phyloP scores from a whole-genome alignment of 2,113 vertebrate genomes.

The Bufo gargarizans region DNA sequence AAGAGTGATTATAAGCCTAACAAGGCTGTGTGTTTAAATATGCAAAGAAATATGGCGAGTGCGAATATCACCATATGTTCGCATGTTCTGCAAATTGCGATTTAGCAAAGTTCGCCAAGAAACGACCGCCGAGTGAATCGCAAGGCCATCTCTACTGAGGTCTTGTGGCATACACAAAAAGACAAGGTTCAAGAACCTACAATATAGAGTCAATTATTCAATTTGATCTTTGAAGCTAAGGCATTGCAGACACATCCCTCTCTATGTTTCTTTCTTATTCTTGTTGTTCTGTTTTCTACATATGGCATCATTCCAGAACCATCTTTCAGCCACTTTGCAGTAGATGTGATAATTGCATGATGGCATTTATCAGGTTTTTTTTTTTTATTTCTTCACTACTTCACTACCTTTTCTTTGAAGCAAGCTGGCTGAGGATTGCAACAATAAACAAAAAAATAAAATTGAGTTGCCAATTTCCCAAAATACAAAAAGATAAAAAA shows the following conservation, averaged over 20 bases:
- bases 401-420: slow-evolving; percentile 71
- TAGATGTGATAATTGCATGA: slow-evolving; percentile 71
- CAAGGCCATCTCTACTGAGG: background rate
- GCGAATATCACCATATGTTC: too few relatives aligned
- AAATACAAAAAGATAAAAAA: slow-evolving; percentile 67
- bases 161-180: background rate
- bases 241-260: background rate
- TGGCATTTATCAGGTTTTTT: slow-evolving; percentile 66
- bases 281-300: slow-evolving; percentile 37
- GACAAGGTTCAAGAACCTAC: too few relatives aligned
- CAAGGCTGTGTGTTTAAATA: too few relatives aligned
- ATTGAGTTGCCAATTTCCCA: slow-evolving; percentile 57
- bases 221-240: background rate
- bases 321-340: slow-evolving; percentile 59
- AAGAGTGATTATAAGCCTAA: too few relatives aligned
- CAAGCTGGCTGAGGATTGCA: slow-evolving; percentile 61
- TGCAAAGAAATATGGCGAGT: too few relatives aligned
- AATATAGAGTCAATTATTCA: background rate
- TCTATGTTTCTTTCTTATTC: slow-evolving; percentile 41
- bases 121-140: too few relatives aligned
- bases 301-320: slow-evolving; percentile 65
- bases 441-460: slow-evolving; percentile 62
- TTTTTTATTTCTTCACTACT: slow-evolving; percentile 62
- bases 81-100: too few relatives aligned
- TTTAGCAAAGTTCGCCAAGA: too few relatives aligned